Conservation (phyloP, 1,140 invertebrate species). For the Sycophaga agraensis region DNA sequence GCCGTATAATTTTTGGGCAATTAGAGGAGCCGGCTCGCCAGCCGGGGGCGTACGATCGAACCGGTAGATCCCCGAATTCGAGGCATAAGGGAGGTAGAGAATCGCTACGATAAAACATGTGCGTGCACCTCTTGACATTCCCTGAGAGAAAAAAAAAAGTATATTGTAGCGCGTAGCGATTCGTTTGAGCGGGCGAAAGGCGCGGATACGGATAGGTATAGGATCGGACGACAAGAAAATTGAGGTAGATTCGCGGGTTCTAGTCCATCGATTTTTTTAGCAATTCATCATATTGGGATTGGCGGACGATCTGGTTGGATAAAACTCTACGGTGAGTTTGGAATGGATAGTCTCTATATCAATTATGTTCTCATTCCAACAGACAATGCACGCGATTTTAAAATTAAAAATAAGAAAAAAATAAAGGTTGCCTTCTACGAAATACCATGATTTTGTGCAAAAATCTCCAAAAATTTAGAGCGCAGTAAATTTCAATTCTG, state of each 20-base stretch:
- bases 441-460: no score
- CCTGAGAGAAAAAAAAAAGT: conserved; percentile 6
- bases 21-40: conserved; percentile 38
- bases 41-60: background rate
- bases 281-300: conserved; percentile 17
- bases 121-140: conserved; percentile 49
- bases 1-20: conserved; percentile 49
- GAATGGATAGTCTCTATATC: background rate
- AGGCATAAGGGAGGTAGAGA: background rate
- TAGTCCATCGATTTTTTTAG: conserved; percentile 3
- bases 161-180: background rate
- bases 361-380: background rate
- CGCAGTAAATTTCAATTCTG: no score
- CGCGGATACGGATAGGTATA: background rate
- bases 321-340: background rate
- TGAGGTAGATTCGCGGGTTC: conserved; percentile 28
- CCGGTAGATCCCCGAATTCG: background rate
- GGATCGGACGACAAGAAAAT: conserved; percentile 46
- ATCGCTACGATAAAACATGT: conserved; percentile 1
- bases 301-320: conserved; percentile 3
- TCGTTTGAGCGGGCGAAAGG: background rate
- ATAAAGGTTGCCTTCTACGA: no score
- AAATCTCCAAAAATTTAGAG: no score
- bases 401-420: no score
- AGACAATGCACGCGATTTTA: no score